Conservation (phyloP, 1,140 invertebrate species). For the Monochamus saltuarius region DNA sequence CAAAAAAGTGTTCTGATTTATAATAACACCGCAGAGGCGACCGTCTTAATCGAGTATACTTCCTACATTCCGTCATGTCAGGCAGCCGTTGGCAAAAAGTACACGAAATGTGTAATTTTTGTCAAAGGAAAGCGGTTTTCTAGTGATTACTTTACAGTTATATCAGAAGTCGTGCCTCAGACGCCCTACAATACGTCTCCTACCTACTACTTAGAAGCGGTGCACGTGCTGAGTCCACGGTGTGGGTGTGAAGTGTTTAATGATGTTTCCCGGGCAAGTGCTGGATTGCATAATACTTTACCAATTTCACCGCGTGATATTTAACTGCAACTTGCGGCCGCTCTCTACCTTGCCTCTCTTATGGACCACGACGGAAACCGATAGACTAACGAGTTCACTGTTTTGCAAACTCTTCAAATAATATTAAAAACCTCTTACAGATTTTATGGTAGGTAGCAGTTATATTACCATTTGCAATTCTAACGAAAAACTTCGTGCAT, state of each 20-base stretch:
- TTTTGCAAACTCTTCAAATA: too few species aligned
- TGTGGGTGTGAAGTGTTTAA: conserved; percentile 19
- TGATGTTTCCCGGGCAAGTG: conserved; percentile 11
- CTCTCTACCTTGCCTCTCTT: too few species aligned
- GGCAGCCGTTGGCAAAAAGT: conserved; percentile 20
- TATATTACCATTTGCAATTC: too few species aligned
- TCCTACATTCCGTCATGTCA: conserved; percentile 33
- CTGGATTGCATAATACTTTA: too few species aligned
- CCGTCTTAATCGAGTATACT: conserved; percentile 6
- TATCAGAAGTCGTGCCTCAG: conserved; percentile 18
- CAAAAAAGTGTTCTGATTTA: conserved; percentile 20
- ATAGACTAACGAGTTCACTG: too few species aligned
- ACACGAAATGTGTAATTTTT: conserved; percentile 28
- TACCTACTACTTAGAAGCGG: conserved; percentile 18
- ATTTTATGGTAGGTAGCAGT: too few species aligned
- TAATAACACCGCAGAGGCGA: conserved; percentile 7
- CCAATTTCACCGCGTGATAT: too few species aligned
- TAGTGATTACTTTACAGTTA: conserved; percentile 20
- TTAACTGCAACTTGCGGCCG: too few species aligned
- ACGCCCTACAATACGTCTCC: conserved; percentile 20
- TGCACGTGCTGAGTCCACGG: conserved; percentile 16
- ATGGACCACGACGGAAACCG: too few species aligned
- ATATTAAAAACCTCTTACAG: too few species aligned
- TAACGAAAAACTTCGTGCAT: too few species aligned
- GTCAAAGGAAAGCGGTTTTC: conserved; percentile 21